Percentiles rank a stretch among this genome's conserved stretches.
Conservation (phyloP, 2,797 vertebrate genomes). For the Pseudocheirus occidentalis region DNA sequence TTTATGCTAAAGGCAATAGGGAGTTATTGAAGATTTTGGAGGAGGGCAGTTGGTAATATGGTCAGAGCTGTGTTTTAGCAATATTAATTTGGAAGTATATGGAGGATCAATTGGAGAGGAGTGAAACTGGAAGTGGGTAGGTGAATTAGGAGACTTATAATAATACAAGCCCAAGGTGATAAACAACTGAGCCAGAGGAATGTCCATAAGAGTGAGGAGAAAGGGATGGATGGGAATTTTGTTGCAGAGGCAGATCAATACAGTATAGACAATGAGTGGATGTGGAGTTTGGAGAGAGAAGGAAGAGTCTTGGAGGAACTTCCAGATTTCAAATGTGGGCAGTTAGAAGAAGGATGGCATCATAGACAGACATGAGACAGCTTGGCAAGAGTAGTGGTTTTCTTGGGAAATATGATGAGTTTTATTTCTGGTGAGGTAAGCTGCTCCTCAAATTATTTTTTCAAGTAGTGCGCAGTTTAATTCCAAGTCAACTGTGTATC, state of each 20-base stretch:
- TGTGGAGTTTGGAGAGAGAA: not conserved
- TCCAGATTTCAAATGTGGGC: not conserved
- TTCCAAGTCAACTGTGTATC: not conserved
- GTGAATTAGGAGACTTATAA: not conserved
- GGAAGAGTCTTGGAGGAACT: not conserved
- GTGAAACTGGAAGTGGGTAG: not conserved
- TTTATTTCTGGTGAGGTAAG: not conserved
- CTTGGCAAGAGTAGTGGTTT: not conserved
- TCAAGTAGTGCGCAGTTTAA: not conserved
- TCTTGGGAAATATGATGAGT: not conserved
- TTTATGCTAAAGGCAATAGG: not conserved
- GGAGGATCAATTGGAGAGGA: not conserved
- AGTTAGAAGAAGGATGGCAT: not conserved
- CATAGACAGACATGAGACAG: not conserved
- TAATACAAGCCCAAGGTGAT: not conserved
- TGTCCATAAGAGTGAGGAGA: not conserved
- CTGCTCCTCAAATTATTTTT: not conserved
- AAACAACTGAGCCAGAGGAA: not conserved
- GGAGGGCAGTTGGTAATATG: not conserved
- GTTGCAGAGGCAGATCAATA: not conserved
- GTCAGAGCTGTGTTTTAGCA: not conserved
- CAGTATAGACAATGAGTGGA: not conserved
- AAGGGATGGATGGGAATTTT: not conserved
- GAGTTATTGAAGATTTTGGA: not conserved
- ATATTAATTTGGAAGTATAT: not conserved